Evolutionary conservation across 23 tunicate genomes (phyloP).

Genomic region (Clavelina lepadiformis): DNA sequence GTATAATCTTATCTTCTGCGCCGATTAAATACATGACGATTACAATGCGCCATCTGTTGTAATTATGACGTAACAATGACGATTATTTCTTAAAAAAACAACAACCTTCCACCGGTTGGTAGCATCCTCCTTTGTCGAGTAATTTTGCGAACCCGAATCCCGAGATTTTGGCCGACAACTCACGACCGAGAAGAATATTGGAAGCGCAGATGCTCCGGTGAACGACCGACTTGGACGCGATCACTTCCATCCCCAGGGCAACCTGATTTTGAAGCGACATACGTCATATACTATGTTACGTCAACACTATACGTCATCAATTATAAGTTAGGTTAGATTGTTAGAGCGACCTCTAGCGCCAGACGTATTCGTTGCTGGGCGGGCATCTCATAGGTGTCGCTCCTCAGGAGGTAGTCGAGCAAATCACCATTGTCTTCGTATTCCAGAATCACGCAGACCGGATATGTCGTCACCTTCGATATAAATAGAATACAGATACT

Average conservation of each 20-base stretch:
- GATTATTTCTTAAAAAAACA: neutral
- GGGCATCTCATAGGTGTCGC: constrained; percentile 10
- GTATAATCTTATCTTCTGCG: constrained; percentile 4
- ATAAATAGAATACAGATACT: too few relatives aligned
- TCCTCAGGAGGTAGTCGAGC: constrained; percentile 1
- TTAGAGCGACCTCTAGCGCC: constrained; percentile 6
- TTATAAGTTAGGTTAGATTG: neutral
- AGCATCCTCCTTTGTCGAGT: neutral
- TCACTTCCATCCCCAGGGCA: neutral
- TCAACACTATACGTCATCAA: neutral
- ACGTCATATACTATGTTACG: too few relatives aligned
- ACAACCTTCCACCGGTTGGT: neutral
- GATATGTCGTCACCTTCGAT: too few relatives aligned
- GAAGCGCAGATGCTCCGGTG: constrained; percentile 20
- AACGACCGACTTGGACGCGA: neutral
- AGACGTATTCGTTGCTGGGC: constrained; percentile 1
- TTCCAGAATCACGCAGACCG: neutral
- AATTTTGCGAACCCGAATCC: constrained; percentile 15
- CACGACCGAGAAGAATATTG: constrained; percentile 2
- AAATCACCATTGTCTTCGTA: constrained; percentile 4
- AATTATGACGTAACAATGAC: neutral
- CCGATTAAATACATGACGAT: neutral
- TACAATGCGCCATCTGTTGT: neutral
- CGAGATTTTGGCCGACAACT: constrained; percentile 1
- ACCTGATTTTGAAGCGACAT: neutral